Conservation (phyloP, 2,797 vertebrate genomes). For the Tiaroga cobitis region DNA sequence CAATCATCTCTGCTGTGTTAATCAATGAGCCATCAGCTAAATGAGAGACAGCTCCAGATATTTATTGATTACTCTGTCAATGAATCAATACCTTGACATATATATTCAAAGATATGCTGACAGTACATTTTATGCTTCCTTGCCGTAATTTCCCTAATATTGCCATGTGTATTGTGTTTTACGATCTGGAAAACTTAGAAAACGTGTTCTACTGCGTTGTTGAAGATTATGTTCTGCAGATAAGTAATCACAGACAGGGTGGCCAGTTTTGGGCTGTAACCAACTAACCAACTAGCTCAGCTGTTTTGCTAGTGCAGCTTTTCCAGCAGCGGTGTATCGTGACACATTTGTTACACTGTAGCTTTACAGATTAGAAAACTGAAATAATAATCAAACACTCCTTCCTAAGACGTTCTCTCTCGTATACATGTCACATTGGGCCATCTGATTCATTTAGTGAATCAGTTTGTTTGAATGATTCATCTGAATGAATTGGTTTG, state of each 20-base stretch:
- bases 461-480: background rate
- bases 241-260: background rate
- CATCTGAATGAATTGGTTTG: background rate
- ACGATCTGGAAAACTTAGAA: background rate
- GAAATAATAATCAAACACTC: background rate
- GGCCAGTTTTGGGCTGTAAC: background rate
- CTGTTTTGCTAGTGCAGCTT: no score
- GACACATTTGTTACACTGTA: background rate
- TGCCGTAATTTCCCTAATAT: background rate
- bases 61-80: conserved; percentile 34
- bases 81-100: conserved; percentile 19
- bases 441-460: background rate
- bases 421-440: background rate
- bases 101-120: conserved; percentile 2
- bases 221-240: background rate
- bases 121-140: background rate
- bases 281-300: no score
- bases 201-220: background rate
- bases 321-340: background rate
- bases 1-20: conserved; percentile 28
- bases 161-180: background rate
- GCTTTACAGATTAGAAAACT: background rate
- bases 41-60: conserved; percentile 33
- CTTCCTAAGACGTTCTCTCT: background rate
- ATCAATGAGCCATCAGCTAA: conserved; percentile 48